Percentiles rank a stretch among this genome's conserved stretches.
Conservation (phyloP, 2,797 vertebrate genomes). For the Ambastaia sidthimunki region DNA sequence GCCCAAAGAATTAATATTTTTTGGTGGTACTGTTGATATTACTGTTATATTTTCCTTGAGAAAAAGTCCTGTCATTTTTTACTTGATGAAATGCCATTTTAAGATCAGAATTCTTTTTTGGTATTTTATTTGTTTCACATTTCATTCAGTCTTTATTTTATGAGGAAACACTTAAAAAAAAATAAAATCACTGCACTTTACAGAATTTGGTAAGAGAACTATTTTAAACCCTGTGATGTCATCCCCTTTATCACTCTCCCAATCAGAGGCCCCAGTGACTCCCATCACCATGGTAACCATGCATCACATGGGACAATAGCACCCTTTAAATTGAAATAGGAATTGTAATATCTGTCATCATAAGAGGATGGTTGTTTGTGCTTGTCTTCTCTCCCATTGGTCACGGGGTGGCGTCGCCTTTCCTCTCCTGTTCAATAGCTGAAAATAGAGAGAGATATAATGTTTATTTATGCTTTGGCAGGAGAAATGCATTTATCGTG, state of each 20-base stretch:
- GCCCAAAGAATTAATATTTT: no score
- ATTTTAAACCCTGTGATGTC: constrained; percentile 28
- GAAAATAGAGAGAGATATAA: constrained; percentile 56
- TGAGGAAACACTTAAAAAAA: constrained; percentile 78
- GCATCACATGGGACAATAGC: constrained; percentile 53
- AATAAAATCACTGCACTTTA: constrained; percentile 67
- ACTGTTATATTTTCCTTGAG: neutral
- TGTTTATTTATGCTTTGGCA: neutral
- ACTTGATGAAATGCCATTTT: neutral
- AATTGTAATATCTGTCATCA: constrained; percentile 73
- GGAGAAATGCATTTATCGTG: neutral
- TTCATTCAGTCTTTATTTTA: constrained; percentile 79
- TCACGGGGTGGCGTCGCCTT: constrained; percentile 82
- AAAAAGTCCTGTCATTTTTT: neutral
- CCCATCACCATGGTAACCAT: constrained; percentile 52
- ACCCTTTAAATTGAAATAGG: constrained; percentile 54
- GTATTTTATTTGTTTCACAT: constrained; percentile 58
- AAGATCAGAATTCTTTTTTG: constrained; percentile 54
- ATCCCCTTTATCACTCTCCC: constrained; percentile 25
- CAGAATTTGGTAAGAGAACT: constrained; percentile 41
- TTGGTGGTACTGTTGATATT: no score
- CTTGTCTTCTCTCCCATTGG: constrained; percentile 67
- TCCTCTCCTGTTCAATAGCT: constrained; percentile 85
- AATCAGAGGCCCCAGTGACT: constrained; percentile 31
- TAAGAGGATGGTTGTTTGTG: constrained; percentile 71